These are phyloP conservation scores for Catocala nupta DNA, from an alignment of 2,888 invertebrate genomes.

Conservation along the genomic window DNA sequence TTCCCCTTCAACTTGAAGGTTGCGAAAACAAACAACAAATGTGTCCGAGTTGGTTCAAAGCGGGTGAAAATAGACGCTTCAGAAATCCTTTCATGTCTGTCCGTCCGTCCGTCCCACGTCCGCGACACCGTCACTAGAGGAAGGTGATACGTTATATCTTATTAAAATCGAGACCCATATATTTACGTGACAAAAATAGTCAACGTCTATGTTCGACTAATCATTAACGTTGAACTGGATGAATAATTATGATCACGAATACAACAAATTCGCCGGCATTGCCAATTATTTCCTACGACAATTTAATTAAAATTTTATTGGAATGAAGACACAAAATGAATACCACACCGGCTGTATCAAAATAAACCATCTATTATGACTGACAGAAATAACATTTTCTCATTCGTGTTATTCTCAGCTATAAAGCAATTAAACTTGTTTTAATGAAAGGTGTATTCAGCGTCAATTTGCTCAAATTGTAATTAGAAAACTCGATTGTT, in stretches of 20 bases:
- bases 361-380: background rate
- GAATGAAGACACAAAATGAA: background rate
- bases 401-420: background rate
- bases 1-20: slow-evolving; percentile 71
- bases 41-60: slow-evolving; percentile 74
- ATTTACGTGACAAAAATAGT: slow-evolving; percentile 12
- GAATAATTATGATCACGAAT: slow-evolving; percentile 13
- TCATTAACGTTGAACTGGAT: slow-evolving; percentile 14
- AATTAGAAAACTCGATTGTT: slow-evolving; percentile 11
- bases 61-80: slow-evolving; percentile 82
- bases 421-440: background rate
- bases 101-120: slow-evolving; percentile 64
- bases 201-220: slow-evolving; percentile 1
- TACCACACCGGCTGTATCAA: background rate
- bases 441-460: slow-evolving; percentile 1
- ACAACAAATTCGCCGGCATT: slow-evolving; percentile 4
- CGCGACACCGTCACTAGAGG: slow-evolving; percentile 61
- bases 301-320: slow-evolving; percentile 40
- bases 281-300: slow-evolving; percentile 42
- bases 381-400: slow-evolving; percentile 17
- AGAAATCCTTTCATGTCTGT: slow-evolving; percentile 82
- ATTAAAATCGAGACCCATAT: slow-evolving; percentile 46
- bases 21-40: slow-evolving; percentile 82
- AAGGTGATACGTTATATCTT: slow-evolving; percentile 50
- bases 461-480: slow-evolving; percentile 5